Evolutionary conservation across 2,797 vertebrate genomes (phyloP), one percentile per base, ranked within the genome.

Genomic region (Hephaestus fuliginosus): DNA sequence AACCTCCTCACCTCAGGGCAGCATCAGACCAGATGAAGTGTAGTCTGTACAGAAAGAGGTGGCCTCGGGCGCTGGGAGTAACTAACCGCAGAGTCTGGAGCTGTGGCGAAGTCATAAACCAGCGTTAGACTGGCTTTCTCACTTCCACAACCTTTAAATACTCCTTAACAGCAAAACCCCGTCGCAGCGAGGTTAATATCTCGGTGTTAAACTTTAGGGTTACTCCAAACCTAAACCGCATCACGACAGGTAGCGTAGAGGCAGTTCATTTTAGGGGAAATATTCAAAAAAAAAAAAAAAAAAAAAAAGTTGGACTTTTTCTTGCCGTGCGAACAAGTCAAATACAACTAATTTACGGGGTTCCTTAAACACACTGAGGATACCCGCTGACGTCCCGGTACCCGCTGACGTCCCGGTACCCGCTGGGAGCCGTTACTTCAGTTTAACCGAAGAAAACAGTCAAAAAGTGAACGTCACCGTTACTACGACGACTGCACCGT

Each of bases 51-150:
- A 64, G 30, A 69, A 69, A 74, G 28, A 79, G 1, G 51, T 80
- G 68, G 56, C 85, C 71, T 73, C 48, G 13, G 74, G 78, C 72
- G 33, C 8, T 28, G 48, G 43, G 56, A 49, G 48, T n/a, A 7
- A 57, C 25, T 49, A 8, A 46, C 57, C 70, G 13, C 51, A 72
- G 5, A 76, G 61, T 51, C 73, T 48, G 68, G 62, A 76, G 67
- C 61, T 77, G 79, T 55, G 68, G 74, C n/a, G 51, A 52, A 69
- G 43, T 55, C 64, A 70, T n/a, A 79, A 84, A 84, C 43, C n/a
- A 28, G 25, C n/a, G 15, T 55, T 11, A 33, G 11, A 6, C 61
- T 9, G n/a, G 51, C 69, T 62, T 53, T 49, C 28, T 13, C 58
- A 58, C 33, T 56, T 33, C 52, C 14, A 13, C 1, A 28, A 48